These are phyloP conservation scores for Nycticorax nycticorax DNA, from an alignment of 2,113 vertebrate species.

Conservation along the genomic window DNA sequence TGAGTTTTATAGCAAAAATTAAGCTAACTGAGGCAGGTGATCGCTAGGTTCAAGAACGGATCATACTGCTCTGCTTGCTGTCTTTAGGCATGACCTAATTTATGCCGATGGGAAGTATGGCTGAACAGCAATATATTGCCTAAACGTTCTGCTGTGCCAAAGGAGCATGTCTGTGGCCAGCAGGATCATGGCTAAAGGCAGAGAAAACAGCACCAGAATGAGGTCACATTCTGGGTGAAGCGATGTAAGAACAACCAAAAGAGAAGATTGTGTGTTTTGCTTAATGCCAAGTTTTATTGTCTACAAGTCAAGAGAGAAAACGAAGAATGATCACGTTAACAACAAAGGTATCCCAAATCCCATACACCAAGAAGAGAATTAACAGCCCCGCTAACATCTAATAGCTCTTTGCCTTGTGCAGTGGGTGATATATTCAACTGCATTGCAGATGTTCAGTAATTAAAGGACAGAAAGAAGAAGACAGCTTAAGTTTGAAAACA, in stretches of 20 bases:
- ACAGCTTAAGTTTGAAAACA: background rate
- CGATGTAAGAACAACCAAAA: background rate
- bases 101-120: background rate
- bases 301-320: background rate
- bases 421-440: accelerated
- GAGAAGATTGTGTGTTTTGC: background rate
- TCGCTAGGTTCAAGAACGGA: background rate
- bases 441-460: background rate
- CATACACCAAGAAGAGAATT: background rate
- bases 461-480: background rate
- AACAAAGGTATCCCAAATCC: background rate
- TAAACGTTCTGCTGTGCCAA: background rate
- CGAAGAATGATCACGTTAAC: accelerated
- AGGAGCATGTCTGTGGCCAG: accelerated
- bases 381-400: background rate
- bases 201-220: accelerated
- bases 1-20: background rate
- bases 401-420: background rate
- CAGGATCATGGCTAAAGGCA: background rate
- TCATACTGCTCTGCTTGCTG: background rate
- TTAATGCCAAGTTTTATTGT: conserved; percentile 42
- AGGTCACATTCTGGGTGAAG: background rate
- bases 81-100: background rate
- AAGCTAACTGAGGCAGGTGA: background rate
- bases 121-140: background rate